Conservation (phyloP, 2,888 invertebrate species). For the Drosophila niveifrons region DNA sequence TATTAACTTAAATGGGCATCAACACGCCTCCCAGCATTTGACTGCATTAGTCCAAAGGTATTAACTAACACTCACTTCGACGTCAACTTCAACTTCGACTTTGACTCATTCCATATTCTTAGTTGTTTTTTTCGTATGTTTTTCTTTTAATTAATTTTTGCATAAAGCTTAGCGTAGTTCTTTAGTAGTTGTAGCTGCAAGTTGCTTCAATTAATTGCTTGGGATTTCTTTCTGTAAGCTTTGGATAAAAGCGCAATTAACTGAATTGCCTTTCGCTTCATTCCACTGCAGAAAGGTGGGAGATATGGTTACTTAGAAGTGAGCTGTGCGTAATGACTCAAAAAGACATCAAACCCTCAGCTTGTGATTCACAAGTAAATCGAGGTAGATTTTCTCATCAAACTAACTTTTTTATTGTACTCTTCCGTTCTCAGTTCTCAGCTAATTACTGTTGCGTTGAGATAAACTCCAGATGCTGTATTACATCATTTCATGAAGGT, state of each 20-base stretch:
- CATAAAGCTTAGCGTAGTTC: slow-evolving; percentile 32
- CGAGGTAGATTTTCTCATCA: neutral
- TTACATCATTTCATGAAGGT: neutral
- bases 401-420: neutral
- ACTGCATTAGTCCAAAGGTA: slow-evolving; percentile 48
- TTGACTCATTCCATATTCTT: neutral
- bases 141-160: slow-evolving; percentile 59
- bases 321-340: neutral
- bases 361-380: neutral
- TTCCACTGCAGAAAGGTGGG: slow-evolving; percentile 1
- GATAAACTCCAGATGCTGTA: slow-evolving; percentile 1
- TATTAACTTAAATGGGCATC: slow-evolving; percentile 77
- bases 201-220: slow-evolving; percentile 61
- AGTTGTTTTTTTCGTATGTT: slow-evolving; percentile 15
- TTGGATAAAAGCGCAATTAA: slow-evolving; percentile 66
- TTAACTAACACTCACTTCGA: slow-evolving; percentile 31
- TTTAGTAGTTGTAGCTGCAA: slow-evolving; percentile 18
- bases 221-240: slow-evolving; percentile 42
- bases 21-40: slow-evolving; percentile 50
- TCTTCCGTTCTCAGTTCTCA: neutral
- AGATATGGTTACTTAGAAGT: neutral
- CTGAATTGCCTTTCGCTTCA: slow-evolving; percentile 10
- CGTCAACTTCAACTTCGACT: neutral
- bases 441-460: neutral
- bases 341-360: neutral